phyloP scores from a whole-genome alignment of 2,113 vertebrate species.

The Sphyrna mokarran region DNA sequence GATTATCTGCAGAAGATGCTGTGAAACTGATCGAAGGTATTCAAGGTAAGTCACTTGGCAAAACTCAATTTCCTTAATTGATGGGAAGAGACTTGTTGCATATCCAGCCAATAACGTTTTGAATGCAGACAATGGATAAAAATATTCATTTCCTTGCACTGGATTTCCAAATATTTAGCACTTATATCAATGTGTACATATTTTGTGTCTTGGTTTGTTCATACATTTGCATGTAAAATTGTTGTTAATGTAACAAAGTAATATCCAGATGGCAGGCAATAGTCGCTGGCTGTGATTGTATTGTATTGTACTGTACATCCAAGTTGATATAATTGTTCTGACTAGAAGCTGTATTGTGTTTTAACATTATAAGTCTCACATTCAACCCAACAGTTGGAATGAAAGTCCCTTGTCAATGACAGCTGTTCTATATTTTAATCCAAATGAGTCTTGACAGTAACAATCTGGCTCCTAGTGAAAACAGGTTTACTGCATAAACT shows the following conservation, averaged over 20 bases:
- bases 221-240: background rate
- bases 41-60: constrained; percentile 59
- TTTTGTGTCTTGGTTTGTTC: no score
- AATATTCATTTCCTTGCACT: background rate
- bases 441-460: background rate
- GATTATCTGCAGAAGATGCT: constrained; percentile 74
- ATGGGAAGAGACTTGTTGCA: background rate
- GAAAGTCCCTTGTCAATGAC: background rate
- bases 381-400: background rate
- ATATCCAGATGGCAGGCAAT: background rate
- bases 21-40: constrained; percentile 62
- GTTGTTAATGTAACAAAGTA: background rate
- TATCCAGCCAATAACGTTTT: background rate
- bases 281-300: background rate
- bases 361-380: background rate
- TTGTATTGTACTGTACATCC: background rate
- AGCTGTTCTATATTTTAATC: background rate
- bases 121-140: no score
- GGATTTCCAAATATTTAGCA: background rate
- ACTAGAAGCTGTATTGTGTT: background rate
- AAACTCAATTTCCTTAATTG: background rate
- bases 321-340: background rate
- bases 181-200: background rate
- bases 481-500: background rate
- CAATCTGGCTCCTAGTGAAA: constrained; percentile 1